These are phyloP conservation scores for Sesia bembeciformis DNA, from an alignment of 2,888 invertebrate genomes.

Conservation along the genomic window DNA sequence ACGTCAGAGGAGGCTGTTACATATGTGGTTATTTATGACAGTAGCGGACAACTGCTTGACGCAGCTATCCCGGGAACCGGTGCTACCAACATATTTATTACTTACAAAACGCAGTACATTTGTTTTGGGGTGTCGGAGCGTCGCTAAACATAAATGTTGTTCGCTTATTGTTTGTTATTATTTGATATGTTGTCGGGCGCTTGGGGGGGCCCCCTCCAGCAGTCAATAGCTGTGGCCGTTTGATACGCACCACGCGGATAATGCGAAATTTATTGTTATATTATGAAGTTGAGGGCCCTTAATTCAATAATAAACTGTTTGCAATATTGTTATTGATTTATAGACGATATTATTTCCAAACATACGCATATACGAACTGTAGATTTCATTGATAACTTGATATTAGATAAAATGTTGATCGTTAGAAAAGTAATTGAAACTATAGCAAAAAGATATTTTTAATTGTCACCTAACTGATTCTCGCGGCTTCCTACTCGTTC, in stretches of 20 bases:
- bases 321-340: too few species aligned
- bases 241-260: conserved; percentile 2
- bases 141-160: conserved; percentile 33
- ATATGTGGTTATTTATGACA: conserved; percentile 21
- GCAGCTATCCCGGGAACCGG: conserved; percentile 15
- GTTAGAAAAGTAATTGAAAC: too few species aligned
- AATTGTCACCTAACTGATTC: too few species aligned
- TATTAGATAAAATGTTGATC: too few species aligned
- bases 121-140: conserved; percentile 45
- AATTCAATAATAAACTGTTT: conserved; percentile 1
- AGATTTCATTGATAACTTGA: too few species aligned
- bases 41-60: conserved; percentile 9
- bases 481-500: too few species aligned
- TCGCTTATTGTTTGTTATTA: conserved; percentile 37
- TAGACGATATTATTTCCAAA: too few species aligned
- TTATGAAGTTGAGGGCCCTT: conserved; percentile 15
- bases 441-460: too few species aligned
- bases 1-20: conserved; percentile 14
- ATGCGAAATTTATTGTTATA: conserved; percentile 4
- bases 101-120: conserved; percentile 31
- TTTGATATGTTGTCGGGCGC: conserved; percentile 25
- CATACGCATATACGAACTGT: too few species aligned
- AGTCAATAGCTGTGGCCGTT: conserved; percentile 14
- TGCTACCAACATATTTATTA: conserved; percentile 32
- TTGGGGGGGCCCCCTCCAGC: conserved; percentile 16